These are phyloP conservation scores for Lutjanus erythropterus DNA, from an alignment of 2,113 vertebrate species.

Conservation along the genomic window DNA sequence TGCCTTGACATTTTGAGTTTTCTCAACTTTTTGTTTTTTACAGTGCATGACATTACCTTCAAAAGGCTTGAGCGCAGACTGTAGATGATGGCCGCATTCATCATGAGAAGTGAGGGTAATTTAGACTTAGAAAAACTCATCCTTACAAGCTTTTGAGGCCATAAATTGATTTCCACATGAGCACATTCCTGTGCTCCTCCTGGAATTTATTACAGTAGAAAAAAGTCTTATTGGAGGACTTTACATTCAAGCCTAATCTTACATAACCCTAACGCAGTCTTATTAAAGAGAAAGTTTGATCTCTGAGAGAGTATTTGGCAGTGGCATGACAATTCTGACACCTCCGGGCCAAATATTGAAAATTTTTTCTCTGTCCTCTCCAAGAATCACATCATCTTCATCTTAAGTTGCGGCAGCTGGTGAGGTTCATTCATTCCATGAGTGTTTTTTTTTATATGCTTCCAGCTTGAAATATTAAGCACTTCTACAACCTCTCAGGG, in stretches of 20 bases:
- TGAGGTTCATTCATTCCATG: slow-evolving; percentile 53
- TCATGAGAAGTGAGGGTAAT: slow-evolving; percentile 12
- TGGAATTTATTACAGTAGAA: slow-evolving; percentile 41
- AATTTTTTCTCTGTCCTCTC: slow-evolving; percentile 17
- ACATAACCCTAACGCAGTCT: slow-evolving; percentile 35
- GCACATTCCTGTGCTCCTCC: slow-evolving; percentile 10
- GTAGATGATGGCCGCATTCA: slow-evolving; percentile 56
- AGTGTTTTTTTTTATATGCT: slow-evolving; percentile 45
- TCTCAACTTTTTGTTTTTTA: too few relatives aligned
- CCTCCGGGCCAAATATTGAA: slow-evolving; percentile 52
- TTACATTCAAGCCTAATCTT: slow-evolving; percentile 45
- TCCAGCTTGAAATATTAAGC: slow-evolving; percentile 59
- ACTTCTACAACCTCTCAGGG: slow-evolving; percentile 53
- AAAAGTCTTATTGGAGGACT: slow-evolving; percentile 30
- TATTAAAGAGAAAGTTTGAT: slow-evolving; percentile 49
- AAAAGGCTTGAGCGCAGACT: slow-evolving; percentile 30
- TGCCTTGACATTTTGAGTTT: too few relatives aligned
- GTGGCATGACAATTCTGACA: slow-evolving; percentile 45
- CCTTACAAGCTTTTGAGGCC: slow-evolving; percentile 6
- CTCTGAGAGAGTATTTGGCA: slow-evolving; percentile 47
- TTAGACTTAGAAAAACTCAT: slow-evolving; percentile 17
- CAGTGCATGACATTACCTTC: slow-evolving; percentile 47
- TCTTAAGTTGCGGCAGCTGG: slow-evolving; percentile 51
- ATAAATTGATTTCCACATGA: slow-evolving; percentile 43
- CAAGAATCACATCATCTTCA: slow-evolving; percentile 63